These are phyloP conservation scores for Mallotus villosus DNA, from an alignment of 2,797 vertebrate genomes.

Conservation along the genomic window DNA sequence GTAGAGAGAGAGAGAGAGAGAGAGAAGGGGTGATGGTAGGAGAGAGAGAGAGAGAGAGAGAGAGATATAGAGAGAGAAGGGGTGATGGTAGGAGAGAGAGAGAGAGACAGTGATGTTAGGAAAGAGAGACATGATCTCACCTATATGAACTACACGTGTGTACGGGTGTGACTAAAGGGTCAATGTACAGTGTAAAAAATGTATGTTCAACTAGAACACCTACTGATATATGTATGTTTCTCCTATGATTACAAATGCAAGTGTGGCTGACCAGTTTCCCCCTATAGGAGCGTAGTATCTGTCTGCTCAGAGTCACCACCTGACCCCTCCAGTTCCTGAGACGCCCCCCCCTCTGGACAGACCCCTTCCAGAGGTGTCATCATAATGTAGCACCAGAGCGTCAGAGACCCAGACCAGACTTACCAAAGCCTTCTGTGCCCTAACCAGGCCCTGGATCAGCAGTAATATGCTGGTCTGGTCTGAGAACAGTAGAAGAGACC, in stretches of 20 bases:
- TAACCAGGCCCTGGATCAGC: conserved; percentile 33
- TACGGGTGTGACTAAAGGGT: conserved; percentile 19
- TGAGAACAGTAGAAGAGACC: conserved; percentile 39
- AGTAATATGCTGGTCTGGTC: conserved; percentile 48
- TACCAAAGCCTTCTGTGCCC: not conserved
- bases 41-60: conserved; percentile 26
- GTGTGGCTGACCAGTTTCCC: conserved; percentile 36
- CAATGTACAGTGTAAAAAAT: conserved; percentile 47
- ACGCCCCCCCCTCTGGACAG: too few relatives aligned
- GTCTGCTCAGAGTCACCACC: too few relatives aligned
- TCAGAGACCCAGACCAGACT: conserved; percentile 8
- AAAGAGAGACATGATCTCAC: too few relatives aligned
- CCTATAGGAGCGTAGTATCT: too few relatives aligned
- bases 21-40: conserved; percentile 24
- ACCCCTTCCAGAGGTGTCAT: too few relatives aligned
- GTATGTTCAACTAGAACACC: conserved; percentile 52
- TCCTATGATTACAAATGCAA: conserved; percentile 51
- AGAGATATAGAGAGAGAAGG: too few relatives aligned
- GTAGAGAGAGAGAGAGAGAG: conserved; percentile 26
- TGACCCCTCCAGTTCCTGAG: too few relatives aligned
- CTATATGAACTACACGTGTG: not conserved
- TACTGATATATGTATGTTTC: conserved; percentile 42
- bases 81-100: conserved; percentile 27
- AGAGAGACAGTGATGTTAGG: conserved; percentile 26
- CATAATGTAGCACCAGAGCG: conserved; percentile 1